Base-by-base conservation (phyloP, 2,888 invertebrate genomes). In the Axea sp. region DNA sequence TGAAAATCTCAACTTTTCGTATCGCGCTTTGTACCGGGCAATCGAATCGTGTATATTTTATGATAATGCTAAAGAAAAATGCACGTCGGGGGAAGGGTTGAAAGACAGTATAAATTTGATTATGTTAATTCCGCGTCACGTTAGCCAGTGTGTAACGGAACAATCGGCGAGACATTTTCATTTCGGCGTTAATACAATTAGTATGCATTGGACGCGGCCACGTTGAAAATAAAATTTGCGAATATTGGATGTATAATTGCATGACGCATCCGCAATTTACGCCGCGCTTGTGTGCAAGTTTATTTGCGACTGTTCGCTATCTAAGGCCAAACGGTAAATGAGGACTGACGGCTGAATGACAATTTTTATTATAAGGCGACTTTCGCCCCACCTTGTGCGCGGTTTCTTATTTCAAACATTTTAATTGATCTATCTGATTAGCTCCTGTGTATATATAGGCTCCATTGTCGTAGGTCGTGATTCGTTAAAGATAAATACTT, bases 51-150 rank as follows among this genome's bases (percentile, higher is more conserved):
- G 31, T 24, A 57, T 57, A 43, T 43, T 57, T 43, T 12, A 57
- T 35, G 26, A 45, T 59, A 28, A 45, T 45, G 11, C 15, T 11
- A n/a, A 28, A 53, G 35, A 31, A 53, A 53, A 53, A 26, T 22
- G 9, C 12, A 11, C 4, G 47, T 9, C 1, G 47, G 7, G 5
- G 11, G 43, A 14, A 5, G 45, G 19, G 7, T 59, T 53, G 55
- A 65, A 65, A 65, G 65, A 65, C 65, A 65, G 47, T 57, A 30
- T 67, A 68, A 68, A 68, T 57, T 68, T 68, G 59, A 68, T 67
- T 67, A 57, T 57, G 67, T 57, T 67, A 67, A 67, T 67, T 49
- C 1, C 31, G 49, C 55, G 57, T 47, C 45, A 55, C 26, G 65
- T 55, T 64, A 17, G 64, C 43, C 45, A 17, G 30, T 30, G 53